These are phyloP conservation scores for Sphaerophoria taeniata DNA, from an alignment of 2,888 invertebrate genomes.

Conservation along the genomic window DNA sequence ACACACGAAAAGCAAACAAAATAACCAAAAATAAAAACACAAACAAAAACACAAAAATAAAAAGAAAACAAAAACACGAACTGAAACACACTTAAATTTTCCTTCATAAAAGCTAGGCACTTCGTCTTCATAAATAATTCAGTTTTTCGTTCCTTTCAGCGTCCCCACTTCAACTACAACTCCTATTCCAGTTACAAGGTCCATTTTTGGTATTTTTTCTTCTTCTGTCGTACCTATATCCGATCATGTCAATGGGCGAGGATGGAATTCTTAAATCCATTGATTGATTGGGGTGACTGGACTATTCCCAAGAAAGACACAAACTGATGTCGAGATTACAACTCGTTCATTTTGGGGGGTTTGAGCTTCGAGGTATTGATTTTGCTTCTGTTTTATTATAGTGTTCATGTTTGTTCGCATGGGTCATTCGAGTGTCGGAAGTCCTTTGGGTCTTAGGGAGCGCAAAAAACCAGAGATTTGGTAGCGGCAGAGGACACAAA, in stretches of 20 bases:
- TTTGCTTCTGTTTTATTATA: not conserved
- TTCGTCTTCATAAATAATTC: constrained; percentile 64
- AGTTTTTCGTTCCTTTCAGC: constrained; percentile 43
- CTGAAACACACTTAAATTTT: constrained; percentile 24
- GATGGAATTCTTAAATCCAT: constrained; percentile 59
- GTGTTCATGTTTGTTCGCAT: constrained; percentile 39
- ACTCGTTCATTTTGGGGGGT: constrained; percentile 11
- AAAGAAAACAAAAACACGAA: constrained; percentile 11
- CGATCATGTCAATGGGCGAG: constrained; percentile 56
- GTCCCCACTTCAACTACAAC: constrained; percentile 11
- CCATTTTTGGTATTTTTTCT: constrained; percentile 10
- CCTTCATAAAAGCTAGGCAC: constrained; percentile 44
- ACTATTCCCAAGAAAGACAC: constrained; percentile 37
- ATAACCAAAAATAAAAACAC: constrained; percentile 1
- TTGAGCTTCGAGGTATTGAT: constrained; percentile 37
- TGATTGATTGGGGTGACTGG: constrained; percentile 62
- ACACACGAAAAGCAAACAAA: constrained; percentile 17
- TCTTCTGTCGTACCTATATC: constrained; percentile 3
- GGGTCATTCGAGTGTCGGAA: no score
- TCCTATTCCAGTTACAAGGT: constrained; percentile 28
- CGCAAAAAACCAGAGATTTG: constrained; percentile 20
- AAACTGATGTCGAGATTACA: constrained; percentile 51
- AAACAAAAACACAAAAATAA: no score
- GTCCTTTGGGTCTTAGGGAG: not conserved
- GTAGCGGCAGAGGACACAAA: not conserved